Evolutionary conservation across 2,888 invertebrate genomes (phyloP).

Genomic region (Fragum whitleyi): DNA sequence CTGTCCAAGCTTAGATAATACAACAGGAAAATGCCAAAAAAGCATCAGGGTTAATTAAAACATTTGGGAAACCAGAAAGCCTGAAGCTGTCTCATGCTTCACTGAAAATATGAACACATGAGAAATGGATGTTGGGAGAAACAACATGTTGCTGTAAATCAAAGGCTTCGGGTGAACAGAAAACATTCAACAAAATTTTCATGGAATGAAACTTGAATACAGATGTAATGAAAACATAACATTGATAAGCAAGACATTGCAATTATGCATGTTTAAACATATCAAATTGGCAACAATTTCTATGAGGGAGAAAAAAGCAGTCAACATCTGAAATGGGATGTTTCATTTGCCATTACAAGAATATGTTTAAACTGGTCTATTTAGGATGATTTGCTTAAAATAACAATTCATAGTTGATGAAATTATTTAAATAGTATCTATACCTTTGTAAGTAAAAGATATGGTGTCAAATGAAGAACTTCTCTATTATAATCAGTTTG

Average conservation of each 20-base stretch:
- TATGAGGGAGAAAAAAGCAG: too few relatives aligned
- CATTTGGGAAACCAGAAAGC: conserved; percentile 29
- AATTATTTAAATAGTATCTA: too few relatives aligned
- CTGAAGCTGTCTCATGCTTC: conserved; percentile 32
- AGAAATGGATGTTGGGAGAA: conserved; percentile 29
- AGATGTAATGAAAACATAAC: conserved; percentile 16
- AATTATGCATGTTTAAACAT: not conserved
- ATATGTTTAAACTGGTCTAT: too few relatives aligned
- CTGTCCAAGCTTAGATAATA: too few relatives aligned
- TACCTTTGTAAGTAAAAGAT: too few relatives aligned
- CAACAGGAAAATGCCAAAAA: not conserved
- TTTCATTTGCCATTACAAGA: too few relatives aligned
- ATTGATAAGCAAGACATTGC: conserved; percentile 2
- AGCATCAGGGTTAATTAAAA: conserved; percentile 21
- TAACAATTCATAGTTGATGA: too few relatives aligned
- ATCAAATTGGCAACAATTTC: not conserved
- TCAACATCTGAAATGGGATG: too few relatives aligned
- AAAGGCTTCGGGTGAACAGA: conserved; percentile 9
- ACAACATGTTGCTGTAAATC: conserved; percentile 26
- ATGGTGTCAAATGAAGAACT: too few relatives aligned
- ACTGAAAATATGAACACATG: conserved; percentile 30
- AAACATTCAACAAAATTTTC: not conserved
- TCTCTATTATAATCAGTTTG: too few relatives aligned
- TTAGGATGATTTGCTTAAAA: too few relatives aligned
- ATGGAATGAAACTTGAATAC: conserved; percentile 7